Percentiles rank a stretch among this genome's conserved stretches.
Evolutionary conservation across 1,140 invertebrate genomes (phyloP).

Genomic region (Adoxophyes honmai): DNA sequence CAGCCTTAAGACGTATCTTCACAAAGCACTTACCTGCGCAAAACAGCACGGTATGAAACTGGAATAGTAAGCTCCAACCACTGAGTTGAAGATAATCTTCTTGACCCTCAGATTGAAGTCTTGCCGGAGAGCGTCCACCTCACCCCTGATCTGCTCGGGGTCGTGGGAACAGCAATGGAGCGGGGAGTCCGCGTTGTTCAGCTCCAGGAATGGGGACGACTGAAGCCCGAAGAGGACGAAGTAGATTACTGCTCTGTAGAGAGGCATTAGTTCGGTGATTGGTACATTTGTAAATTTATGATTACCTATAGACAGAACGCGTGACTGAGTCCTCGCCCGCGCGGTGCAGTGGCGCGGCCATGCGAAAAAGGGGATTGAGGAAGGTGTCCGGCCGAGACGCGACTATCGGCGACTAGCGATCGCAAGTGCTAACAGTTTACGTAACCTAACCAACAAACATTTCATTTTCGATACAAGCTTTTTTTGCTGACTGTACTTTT

Average conservation of each 20-base stretch:
- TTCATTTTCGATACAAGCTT: no score
- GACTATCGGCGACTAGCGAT: no score
- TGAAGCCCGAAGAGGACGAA: constrained; percentile 89
- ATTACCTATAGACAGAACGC: background rate
- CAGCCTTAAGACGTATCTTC: no score
- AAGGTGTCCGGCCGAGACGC: no score
- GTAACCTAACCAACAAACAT: no score
- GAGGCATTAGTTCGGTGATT: background rate
- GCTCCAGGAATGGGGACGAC: constrained; percentile 84
- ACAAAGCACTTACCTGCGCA: constrained; percentile 81
- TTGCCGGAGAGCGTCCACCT: constrained; percentile 89
- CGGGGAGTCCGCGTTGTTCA: constrained; percentile 70
- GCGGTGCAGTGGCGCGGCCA: no score
- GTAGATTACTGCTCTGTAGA: constrained; percentile 87
- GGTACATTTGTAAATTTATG: background rate
- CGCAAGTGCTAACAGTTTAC: no score
- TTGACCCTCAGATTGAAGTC: constrained; percentile 95
- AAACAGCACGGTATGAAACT: constrained; percentile 94
- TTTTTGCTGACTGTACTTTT: no score
- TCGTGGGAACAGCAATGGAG: constrained; percentile 86
- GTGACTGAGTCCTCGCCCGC: no score
- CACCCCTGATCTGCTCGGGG: constrained; percentile 85
- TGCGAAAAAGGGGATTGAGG: background rate
- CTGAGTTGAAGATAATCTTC: constrained; percentile 93
- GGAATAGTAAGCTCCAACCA: constrained; percentile 93